These are phyloP conservation scores for Tapera naevia DNA, from an alignment of 2,797 vertebrate species.

Conservation along the genomic window DNA sequence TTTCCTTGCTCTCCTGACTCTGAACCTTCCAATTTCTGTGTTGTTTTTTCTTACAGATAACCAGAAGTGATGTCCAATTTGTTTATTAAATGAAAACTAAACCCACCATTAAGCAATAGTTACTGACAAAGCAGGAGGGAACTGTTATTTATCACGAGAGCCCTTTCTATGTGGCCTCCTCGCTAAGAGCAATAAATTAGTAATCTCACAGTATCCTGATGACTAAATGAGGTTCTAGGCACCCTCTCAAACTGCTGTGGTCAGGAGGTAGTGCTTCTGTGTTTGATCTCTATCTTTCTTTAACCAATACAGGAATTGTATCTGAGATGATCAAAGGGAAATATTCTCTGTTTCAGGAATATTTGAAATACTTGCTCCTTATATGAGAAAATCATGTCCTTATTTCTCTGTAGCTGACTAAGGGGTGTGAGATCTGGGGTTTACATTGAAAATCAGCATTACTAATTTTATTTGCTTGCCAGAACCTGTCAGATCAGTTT, in stretches of 20 bases:
- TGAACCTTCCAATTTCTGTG: background rate
- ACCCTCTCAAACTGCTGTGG: background rate
- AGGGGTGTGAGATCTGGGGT: background rate
- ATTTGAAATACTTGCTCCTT: background rate
- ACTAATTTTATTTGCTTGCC: background rate
- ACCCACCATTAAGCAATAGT: background rate
- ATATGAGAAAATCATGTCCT: background rate
- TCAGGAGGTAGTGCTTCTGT: background rate
- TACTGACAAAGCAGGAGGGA: conserved; percentile 28
- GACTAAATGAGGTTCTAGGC: background rate
- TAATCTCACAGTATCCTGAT: background rate
- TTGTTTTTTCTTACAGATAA: background rate
- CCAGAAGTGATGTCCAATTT: background rate
- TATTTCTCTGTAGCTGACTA: background rate
- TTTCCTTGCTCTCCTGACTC: background rate
- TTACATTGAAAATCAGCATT: background rate
- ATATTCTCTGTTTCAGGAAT: background rate
- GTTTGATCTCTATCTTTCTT: background rate
- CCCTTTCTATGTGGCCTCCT: background rate
- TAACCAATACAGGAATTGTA: background rate
- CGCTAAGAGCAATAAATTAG: background rate
- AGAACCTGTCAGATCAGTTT: background rate
- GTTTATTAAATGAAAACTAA: conserved; percentile 36
- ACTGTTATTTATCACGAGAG: background rate
- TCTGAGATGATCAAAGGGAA: background rate